These are phyloP conservation scores for Drosophila kepulauana DNA, from an alignment of 1,140 invertebrate species.

Conservation along the genomic window DNA sequence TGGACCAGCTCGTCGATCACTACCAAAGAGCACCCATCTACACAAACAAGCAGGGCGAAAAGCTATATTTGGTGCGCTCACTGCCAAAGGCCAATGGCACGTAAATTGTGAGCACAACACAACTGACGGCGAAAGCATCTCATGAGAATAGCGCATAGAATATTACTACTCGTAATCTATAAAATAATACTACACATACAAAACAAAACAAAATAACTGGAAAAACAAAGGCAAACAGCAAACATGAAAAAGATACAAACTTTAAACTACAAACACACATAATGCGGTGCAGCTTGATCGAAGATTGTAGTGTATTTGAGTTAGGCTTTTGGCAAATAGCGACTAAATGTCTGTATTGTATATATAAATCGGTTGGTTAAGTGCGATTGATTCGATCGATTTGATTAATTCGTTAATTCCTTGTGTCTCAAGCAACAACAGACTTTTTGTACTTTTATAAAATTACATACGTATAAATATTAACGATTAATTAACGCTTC, in stretches of 20 bases:
- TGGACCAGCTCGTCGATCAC: conserved; percentile 98
- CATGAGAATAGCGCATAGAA: conserved; percentile 51
- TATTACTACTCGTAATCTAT: conserved; percentile 71
- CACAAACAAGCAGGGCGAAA: conserved; percentile 97
- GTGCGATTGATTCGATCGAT: conserved; percentile 35
- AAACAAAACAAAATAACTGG: neutral
- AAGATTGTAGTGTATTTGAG: neutral
- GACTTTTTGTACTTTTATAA: conserved; percentile 82
- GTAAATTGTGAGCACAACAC: conserved; percentile 57
- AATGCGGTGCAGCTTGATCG: neutral
- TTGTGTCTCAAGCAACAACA: conserved; percentile 30
- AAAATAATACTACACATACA: conserved; percentile 42
- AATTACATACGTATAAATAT: conserved; percentile 60
- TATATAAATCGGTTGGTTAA: conserved; percentile 68
- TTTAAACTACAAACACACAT: neutral
- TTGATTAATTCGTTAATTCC: conserved; percentile 28
- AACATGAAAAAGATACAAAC: conserved; percentile 27
- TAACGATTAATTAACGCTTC: conserved; percentile 68
- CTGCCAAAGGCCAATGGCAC: conserved; percentile 89
- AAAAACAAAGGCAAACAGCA: conserved; percentile 35
- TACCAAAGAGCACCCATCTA: conserved; percentile 99
- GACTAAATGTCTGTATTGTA: conserved; percentile 10
- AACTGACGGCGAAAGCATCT: conserved; percentile 20
- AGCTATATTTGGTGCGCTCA: conserved; percentile 95
- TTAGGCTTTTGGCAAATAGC: conserved; percentile 5